Evolutionary conservation across 2,113 vertebrate genomes (phyloP), one percentile per base, ranked within the genome.

Genomic region (Gobius niger): DNA sequence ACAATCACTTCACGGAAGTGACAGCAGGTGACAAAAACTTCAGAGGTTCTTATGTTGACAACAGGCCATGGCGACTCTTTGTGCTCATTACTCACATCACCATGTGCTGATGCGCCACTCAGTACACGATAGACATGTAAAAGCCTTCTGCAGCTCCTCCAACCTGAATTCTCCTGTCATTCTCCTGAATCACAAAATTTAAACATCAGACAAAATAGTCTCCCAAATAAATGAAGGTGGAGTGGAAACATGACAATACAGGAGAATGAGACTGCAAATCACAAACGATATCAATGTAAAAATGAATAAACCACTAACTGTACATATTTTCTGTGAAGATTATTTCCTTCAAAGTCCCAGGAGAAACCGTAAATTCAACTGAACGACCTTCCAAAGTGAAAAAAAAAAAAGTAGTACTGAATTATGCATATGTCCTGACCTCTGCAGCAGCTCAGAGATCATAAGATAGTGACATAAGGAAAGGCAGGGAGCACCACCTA

Each of bases 1-100:
- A 82, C 65, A 81, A 67, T 83, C 90, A 93, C 92, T 93, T 93
- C 92, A 93, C 88, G 91, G 92, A 93, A 93, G 92, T 91, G 89
- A 89, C 88, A 84, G 73, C 80, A 86, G 86, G 82, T 86, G 86
- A 89, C 87, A 81, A 68, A 86, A 84, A 82, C 82, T 90, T 88
- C 70, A 81, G 81, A 80, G 68, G 52, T 74, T 79, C 62, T 56
- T 76, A 73, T 82, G 60, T 80, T 80, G 56, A 64, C 50, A 76
- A 66, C 60, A 66, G 54, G 75, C 71, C 70, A 40, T 49, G 51
- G 74, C 6, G 19, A 76, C 60, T 62, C 24, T 34, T 34, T 68
- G 65, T 7, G 60, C 62, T 68, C 46, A 24, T 80, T 7, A 57
- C 62, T 68, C 46, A 24, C 81, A 82, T 86, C 85, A 87, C 80